Percentiles rank a stretch among this genome's conserved stretches.
Conservation (phyloP, 2,113 vertebrate species). For the Upupa epops region DNA sequence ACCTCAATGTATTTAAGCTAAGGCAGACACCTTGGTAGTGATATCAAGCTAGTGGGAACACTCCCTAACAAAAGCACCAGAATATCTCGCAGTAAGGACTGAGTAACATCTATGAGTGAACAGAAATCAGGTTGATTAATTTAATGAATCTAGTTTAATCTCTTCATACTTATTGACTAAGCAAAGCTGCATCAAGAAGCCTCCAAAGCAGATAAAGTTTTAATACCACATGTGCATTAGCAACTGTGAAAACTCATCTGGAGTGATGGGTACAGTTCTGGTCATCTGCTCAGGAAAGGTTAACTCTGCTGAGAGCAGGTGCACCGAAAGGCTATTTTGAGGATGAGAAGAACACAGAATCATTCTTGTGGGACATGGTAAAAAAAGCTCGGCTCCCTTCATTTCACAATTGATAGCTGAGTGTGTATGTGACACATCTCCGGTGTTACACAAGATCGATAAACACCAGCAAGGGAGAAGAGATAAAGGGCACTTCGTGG, state of each 20-base stretch:
- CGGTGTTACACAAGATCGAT: not conserved
- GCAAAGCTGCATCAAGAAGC: not conserved
- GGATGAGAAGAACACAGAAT: not conserved
- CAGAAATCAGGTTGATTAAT: not conserved
- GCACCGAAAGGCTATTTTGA: not conserved
- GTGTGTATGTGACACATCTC: not conserved
- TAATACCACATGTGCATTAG: not conserved
- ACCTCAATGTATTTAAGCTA: not conserved
- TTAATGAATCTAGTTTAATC: not conserved
- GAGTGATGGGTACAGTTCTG: not conserved
- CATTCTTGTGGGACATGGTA: not conserved
- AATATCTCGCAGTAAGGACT: not conserved
- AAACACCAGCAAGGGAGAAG: not conserved
- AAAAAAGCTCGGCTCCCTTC: not conserved
- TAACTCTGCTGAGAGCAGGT: conserved; percentile 34
- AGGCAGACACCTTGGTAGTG: not conserved
- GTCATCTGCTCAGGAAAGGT: conserved; percentile 5
- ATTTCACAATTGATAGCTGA: conserved; percentile 10
- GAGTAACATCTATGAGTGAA: not conserved
- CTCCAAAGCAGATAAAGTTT: not conserved
- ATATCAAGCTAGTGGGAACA: not conserved
- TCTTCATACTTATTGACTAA: not conserved
- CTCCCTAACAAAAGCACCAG: not conserved
- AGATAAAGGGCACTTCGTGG: not conserved
- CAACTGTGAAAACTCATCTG: not conserved